Evolutionary conservation across 1,140 invertebrate genomes (phyloP).

Genomic region (Lepidurus couesii): DNA sequence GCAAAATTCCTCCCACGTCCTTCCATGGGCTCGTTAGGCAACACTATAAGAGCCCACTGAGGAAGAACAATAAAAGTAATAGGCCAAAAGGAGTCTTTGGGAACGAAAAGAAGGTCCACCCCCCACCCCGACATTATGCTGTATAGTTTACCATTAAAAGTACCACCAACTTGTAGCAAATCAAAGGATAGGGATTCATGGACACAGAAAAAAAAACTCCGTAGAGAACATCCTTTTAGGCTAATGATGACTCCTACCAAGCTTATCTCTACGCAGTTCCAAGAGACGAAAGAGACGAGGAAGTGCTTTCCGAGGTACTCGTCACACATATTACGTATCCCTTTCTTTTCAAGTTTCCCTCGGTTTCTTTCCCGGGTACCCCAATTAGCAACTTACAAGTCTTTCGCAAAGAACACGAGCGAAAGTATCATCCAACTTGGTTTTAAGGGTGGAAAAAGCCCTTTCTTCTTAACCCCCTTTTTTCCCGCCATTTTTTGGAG

Average conservation of each 20-base stretch:
- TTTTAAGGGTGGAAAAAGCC: too few relatives aligned
- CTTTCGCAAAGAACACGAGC: too few relatives aligned
- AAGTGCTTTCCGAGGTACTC: background rate
- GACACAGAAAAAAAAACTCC: background rate
- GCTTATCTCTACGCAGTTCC: background rate
- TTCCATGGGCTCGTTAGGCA: background rate
- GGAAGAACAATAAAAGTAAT: background rate
- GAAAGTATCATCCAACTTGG: too few relatives aligned
- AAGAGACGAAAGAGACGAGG: background rate
- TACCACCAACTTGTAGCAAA: background rate
- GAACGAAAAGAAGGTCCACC: background rate
- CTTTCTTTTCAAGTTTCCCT: too few relatives aligned
- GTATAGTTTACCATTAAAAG: too few relatives aligned
- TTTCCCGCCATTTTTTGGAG: too few relatives aligned
- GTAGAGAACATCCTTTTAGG: background rate
- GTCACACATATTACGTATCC: background rate
- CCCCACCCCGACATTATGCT: background rate
- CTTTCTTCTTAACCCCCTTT: too few relatives aligned
- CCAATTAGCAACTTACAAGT: too few relatives aligned
- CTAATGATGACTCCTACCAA: conserved; percentile 11
- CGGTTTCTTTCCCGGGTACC: too few relatives aligned
- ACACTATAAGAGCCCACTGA: background rate
- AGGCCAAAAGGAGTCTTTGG: background rate
- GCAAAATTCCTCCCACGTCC: background rate
- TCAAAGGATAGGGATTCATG: background rate